Evolutionary conservation across 2,888 invertebrate genomes (phyloP), one percentile per base, ranked within the genome.

Genomic region (Plebejus argus): DNA sequence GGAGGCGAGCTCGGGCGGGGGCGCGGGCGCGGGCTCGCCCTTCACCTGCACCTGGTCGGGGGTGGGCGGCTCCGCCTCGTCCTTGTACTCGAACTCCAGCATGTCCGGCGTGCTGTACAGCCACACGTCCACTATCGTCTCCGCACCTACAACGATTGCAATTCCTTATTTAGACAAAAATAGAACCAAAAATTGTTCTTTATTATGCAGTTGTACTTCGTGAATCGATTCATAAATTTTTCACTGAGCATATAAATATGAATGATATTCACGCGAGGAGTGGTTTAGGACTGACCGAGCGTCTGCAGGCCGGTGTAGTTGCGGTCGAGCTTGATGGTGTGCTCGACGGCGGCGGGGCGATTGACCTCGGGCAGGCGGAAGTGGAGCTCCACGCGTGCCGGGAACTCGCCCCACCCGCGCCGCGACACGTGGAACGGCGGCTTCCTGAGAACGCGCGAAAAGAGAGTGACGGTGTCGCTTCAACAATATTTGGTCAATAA

Each of bases 351-450:
- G 45, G 97, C 95, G 0, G 98, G 97, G 79, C 97, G 96, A 88
- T 98, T 97, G 20, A 96, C 89, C 8, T 94, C 87, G 78, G 96
- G 96, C 61, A 95, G 92, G 6, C 95, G 91, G 87, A 98, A 98
- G 88, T 96, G 97, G 1, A 98, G 92, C 87, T 97, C 97, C 3
- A 98, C 95, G 76, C 97, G 92, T 6, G 98, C 95, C 0, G 97
- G 97, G 91, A 98, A 98, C 92, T 98, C 98, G 15, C 98, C 98
- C 98, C 98, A 98, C 23, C 98, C 98, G 79, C 97, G 95, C 58
- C 98, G 95, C 0, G 97, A 96, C 78, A 98, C 88, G 90, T 98
- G 97, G 94, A 97, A 98, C 0, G 98, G 98, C 0, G 97, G 95
- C 56, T 95, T 94, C 78, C 97, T 97, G 89, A 58, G 61, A 20